Evolutionary conservation across 30 jellyfish, hydroid and myxozoan genomes (phyloP).

Genomic region (Aurelia coerulea): DNA sequence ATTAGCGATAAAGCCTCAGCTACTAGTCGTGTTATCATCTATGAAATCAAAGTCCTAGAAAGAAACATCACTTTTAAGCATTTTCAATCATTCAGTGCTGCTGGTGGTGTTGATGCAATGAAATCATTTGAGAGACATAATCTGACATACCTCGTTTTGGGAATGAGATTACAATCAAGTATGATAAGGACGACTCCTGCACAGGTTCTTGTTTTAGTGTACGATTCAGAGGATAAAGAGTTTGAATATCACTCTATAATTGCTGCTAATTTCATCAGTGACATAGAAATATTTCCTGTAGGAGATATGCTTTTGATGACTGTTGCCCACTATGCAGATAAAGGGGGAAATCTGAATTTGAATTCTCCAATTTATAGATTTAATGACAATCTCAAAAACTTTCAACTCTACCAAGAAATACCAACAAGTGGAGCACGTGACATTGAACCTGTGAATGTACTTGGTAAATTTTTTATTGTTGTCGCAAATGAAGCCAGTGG

Average conservation of each 20-base stretch:
- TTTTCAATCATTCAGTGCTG: slow-evolving; percentile 63
- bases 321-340: slow-evolving; percentile 67
- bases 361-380: slow-evolving; percentile 59
- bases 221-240: slow-evolving; percentile 31
- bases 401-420: slow-evolving; percentile 51
- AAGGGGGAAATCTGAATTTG: slow-evolving; percentile 34
- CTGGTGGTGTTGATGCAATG: slow-evolving; percentile 67
- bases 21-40: slow-evolving; percentile 27
- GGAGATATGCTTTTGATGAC: slow-evolving; percentile 22
- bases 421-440: slow-evolving; percentile 83
- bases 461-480: slow-evolving; percentile 51
- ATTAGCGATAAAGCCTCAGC: neutral
- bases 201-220: slow-evolving; percentile 46
- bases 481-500: slow-evolving; percentile 76
- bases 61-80: neutral
- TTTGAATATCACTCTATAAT: slow-evolving; percentile 66
- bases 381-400: slow-evolving; percentile 17
- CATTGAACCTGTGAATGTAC: slow-evolving; percentile 54
- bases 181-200: slow-evolving; percentile 35
- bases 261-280: slow-evolving; percentile 67
- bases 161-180: slow-evolving; percentile 32
- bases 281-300: slow-evolving; percentile 51
- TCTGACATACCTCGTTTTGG: slow-evolving; percentile 66
- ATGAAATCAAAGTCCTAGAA: slow-evolving; percentile 34
- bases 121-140: slow-evolving; percentile 44